Conservation (phyloP, 1,140 invertebrate species). For the Micrasema longulum region DNA sequence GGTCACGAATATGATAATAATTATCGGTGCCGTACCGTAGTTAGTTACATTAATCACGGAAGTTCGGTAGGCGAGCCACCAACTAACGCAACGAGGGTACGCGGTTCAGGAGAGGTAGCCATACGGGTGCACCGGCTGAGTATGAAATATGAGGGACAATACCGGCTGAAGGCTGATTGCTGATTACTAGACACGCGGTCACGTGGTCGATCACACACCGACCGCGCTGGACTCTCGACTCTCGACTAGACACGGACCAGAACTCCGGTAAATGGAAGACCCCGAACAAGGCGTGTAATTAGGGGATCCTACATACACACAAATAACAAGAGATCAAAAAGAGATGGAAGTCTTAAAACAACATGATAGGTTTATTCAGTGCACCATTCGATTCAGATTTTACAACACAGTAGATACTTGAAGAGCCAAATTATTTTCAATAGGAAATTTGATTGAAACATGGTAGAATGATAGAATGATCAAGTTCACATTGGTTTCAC, state of each 20-base stretch:
- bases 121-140: constrained; percentile 9
- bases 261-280: neutral
- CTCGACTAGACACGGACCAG: neutral
- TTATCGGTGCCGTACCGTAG: constrained; percentile 17
- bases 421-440: too few species aligned
- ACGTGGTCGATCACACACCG: too few species aligned
- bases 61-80: constrained; percentile 20
- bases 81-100: neutral
- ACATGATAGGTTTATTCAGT: too few species aligned
- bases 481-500: too few species aligned
- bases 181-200: too few species aligned
- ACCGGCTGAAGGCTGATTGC: neutral
- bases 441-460: too few species aligned
- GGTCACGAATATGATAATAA: constrained; percentile 7
- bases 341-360: too few species aligned
- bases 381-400: too few species aligned
- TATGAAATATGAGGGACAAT: constrained; percentile 7
- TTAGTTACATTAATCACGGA: constrained; percentile 30
- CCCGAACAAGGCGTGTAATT: neutral
- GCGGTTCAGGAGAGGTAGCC: constrained; percentile 1
- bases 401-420: too few species aligned
- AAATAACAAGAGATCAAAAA: too few species aligned
- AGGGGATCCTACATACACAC: too few species aligned
- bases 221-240: neutral
- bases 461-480: too few species aligned